phyloP scores from a whole-genome alignment of 2,797 vertebrate genomes.

The Pangasius mekongensis region DNA sequence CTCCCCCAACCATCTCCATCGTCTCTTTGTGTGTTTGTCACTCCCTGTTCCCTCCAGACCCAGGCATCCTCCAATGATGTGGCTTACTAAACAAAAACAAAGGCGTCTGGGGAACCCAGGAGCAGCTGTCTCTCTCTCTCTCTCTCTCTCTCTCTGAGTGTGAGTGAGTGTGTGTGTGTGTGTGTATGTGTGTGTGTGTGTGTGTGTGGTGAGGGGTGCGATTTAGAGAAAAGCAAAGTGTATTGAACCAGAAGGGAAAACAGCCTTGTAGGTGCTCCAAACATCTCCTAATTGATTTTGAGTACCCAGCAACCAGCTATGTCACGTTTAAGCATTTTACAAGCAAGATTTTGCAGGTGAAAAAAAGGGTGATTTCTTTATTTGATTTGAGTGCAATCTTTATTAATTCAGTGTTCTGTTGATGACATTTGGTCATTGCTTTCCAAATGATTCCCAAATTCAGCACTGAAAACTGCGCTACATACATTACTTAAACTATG shows the following conservation, averaged over 20 bases:
- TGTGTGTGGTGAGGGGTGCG: constrained; percentile 5
- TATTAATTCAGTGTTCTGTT: not conserved
- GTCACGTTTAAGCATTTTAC: not conserved
- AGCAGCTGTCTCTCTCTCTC: constrained; percentile 33
- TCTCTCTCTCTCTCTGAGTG: not conserved
- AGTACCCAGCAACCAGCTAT: not conserved
- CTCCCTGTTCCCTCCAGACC: constrained; percentile 41
- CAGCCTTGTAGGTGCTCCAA: constrained; percentile 17
- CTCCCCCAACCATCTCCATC: constrained; percentile 26
- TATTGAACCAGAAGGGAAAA: constrained; percentile 12
- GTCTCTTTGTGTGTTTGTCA: constrained; percentile 51
- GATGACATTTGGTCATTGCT: not conserved
- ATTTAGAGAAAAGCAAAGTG: constrained; percentile 25
- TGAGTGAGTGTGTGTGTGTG: too few relatives aligned
- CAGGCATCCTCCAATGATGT: constrained; percentile 33
- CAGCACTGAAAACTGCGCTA: not conserved
- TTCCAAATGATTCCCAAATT: not conserved
- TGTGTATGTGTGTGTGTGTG: constrained; percentile 10
- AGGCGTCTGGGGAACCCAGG: constrained; percentile 41
- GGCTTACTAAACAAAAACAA: constrained; percentile 56
- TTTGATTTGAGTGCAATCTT: not conserved
- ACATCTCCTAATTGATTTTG: constrained; percentile 7
- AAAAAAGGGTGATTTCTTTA: not conserved
- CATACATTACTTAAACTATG: constrained; percentile 1
- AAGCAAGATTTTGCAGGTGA: not conserved